Evolutionary conservation across 2,113 vertebrate genomes (phyloP), one percentile per base, ranked within the genome.

Genomic region (Hydrolagus affinis): DNA sequence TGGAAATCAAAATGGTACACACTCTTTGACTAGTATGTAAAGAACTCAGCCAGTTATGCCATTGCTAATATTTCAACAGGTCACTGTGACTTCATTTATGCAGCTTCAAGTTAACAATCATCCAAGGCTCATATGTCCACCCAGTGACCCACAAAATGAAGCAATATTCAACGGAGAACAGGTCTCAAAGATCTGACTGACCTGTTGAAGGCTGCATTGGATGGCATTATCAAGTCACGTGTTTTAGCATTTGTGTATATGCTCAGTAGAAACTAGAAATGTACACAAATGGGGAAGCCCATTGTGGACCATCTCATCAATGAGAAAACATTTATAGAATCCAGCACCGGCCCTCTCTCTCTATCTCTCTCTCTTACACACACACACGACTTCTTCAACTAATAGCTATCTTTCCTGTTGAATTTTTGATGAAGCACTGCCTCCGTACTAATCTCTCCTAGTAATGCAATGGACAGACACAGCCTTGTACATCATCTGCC

Each of bases 181-280:
- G 10, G 10, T 60, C 19, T 77, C 75, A 59, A 23, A 60, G 75
- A 77, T 59, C 23, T 77, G 56, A 77, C 75, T 14, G 75, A 28
- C 75, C 23, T 77, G 4, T 77, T 77, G 56, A 77, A 23, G 44
- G 57, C 19, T 76, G 74, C 15, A 76, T 76, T 76, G 21, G 57
- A 76, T 6, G 19, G 19, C 10, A 57, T 3, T 28, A n/a, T 76
- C 17, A 57, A 10, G 56, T 32, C 75, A 60, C 59, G 19, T 76
- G 74, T 57, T 76, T 77, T 77, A 77, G 23, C 21, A 60, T 77
- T 11, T n/a, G 75, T 23, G 12, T 17, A 28, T 60, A n/a, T 11
- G 12, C 15, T 44, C 17, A n/a, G 32, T 56, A 12, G 44, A 44
- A 44, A 44, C 44, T 44, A 44, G 44, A 44, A 44, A 44, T 44